These are phyloP conservation scores for Ganaspis brasiliensis DNA, from an alignment of 2,888 invertebrate species.

Conservation along the genomic window DNA sequence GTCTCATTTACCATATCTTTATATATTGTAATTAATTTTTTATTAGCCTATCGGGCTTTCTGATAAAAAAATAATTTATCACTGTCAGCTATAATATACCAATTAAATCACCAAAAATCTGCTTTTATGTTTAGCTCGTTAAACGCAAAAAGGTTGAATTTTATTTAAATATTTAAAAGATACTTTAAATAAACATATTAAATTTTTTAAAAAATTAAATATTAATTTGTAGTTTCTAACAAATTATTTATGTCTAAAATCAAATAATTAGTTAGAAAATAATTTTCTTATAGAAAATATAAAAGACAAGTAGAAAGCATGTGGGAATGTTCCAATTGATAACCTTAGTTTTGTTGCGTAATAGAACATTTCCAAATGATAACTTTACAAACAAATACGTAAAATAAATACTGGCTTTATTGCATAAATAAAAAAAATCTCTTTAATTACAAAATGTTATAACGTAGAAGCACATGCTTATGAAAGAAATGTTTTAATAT, in stretches of 20 bases:
- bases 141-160: no score
- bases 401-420: background rate
- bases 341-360: constrained; percentile 52
- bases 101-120: constrained; percentile 5
- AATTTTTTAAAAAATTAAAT: no score
- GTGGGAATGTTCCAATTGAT: constrained; percentile 58
- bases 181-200: no score
- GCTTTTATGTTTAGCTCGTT: background rate
- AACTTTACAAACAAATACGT: background rate
- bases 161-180: no score
- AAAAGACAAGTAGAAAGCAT: background rate
- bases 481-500: no score
- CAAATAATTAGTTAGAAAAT: background rate
- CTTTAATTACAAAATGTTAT: background rate
- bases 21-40: constrained; percentile 10
- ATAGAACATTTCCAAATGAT: background rate
- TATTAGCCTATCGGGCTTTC: background rate
- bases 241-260: no score
- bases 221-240: no score
- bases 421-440: background rate
- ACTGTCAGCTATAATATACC: background rate
- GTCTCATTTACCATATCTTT: constrained; percentile 16
- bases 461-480: no score
- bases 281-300: constrained; percentile 7
- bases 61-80: background rate